Conservation (phyloP, 1,140 invertebrate species). For the Trinorchestia longiramus region DNA sequence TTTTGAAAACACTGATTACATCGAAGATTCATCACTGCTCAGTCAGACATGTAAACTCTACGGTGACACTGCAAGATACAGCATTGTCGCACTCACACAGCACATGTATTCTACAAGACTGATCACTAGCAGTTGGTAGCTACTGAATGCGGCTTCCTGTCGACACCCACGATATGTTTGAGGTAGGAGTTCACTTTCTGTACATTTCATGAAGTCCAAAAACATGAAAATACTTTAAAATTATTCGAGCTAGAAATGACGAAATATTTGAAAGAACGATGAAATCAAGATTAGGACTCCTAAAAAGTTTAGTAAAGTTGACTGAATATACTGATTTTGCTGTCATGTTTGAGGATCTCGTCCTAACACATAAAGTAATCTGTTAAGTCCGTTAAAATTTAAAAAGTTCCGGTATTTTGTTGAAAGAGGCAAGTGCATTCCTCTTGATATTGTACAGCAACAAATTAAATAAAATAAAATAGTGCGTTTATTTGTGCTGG, state of each 20-base stretch:
- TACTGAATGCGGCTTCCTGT: background rate
- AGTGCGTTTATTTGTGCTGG: no score
- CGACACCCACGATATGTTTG: background rate
- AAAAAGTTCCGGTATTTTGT: no score
- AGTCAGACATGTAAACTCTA: background rate
- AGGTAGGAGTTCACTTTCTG: background rate
- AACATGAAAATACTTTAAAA: background rate
- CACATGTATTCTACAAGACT: background rate
- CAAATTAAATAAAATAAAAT: no score
- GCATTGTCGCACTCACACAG: background rate
- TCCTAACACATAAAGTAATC: no score
- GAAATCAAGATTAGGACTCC: background rate
- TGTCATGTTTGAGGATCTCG: no score
- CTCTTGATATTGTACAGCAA: no score
- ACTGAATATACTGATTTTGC: no score
- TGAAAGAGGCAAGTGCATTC: no score
- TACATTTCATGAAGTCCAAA: background rate
- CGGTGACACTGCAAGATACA: background rate
- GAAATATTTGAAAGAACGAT: background rate
- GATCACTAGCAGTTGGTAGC: background rate
- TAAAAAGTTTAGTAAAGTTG: no score
- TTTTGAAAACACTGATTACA: background rate
- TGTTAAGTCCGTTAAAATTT: no score
- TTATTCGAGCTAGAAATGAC: background rate
- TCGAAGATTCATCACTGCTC: background rate